Conservation (phyloP, 2,888 invertebrate species). For the Acanthopleura granulata region DNA sequence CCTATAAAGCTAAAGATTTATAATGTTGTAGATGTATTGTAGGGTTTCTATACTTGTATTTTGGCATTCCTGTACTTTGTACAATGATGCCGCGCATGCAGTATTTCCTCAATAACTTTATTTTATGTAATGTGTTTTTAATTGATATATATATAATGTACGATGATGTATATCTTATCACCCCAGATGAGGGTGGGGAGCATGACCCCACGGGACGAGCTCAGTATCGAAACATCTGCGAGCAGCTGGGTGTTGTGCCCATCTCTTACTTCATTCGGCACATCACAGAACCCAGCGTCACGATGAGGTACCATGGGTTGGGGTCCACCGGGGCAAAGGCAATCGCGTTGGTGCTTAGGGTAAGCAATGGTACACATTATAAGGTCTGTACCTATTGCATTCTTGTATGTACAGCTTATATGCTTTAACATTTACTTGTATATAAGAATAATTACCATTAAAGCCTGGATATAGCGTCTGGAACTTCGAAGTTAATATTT, state of each 20-base stretch:
- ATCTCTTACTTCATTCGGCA: conserved; percentile 63
- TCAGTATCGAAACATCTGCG: conserved; percentile 60
- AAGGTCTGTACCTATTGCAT: background rate
- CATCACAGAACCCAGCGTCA: conserved; percentile 57
- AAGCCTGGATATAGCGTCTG: no score
- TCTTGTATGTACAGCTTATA: no score
- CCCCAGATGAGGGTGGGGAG: conserved; percentile 29
- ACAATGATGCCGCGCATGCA: no score
- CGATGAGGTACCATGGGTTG: conserved; percentile 63
- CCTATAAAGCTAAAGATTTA: no score
- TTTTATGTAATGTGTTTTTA: background rate
- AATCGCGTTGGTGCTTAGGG: conserved; percentile 60
- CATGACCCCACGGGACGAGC: conserved; percentile 50
- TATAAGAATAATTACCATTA: no score
- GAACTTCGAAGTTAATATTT: no score
- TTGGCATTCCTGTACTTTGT: no score
- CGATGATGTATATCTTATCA: background rate
- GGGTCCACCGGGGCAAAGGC: conserved; percentile 55
- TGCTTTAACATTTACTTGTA: no score
- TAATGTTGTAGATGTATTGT: no score
- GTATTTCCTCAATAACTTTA: no score
- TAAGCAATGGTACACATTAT: conserved; percentile 32
- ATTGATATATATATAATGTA: background rate
- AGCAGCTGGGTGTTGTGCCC: conserved; percentile 60
- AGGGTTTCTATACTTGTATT: no score